A percentile compares a stretch with the other conserved stretches of the same genome.
These are phyloP conservation scores for Euzophera pinguis DNA, from an alignment of 2,888 invertebrate genomes.

Conservation along the genomic window DNA sequence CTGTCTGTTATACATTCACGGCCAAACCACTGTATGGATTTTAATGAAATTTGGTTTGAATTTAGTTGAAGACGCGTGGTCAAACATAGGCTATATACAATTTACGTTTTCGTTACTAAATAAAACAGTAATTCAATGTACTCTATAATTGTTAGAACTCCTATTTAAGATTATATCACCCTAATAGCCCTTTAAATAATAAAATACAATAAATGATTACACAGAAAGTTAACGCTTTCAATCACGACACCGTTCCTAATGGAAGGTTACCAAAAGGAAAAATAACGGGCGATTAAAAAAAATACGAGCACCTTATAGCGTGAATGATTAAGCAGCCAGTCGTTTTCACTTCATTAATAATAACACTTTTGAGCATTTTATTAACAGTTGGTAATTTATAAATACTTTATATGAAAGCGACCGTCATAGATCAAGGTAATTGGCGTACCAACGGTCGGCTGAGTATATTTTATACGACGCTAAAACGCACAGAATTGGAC, in stretches of 20 bases:
- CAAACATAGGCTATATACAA: no score
- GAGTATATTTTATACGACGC: slow-evolving; percentile 52
- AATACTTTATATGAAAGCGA: slow-evolving; percentile 60
- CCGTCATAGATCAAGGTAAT: slow-evolving; percentile 71
- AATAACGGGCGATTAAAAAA: slow-evolving; percentile 14
- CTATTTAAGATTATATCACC: background rate
- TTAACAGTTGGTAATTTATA: slow-evolving; percentile 66
- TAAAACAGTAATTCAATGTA: no score
- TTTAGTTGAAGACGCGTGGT: no score
- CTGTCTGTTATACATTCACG: no score
- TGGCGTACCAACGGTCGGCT: slow-evolving; percentile 56
- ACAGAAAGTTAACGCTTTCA: slow-evolving; percentile 9
- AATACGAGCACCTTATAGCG: slow-evolving; percentile 22
- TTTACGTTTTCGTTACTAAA: no score
- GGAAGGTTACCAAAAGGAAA: slow-evolving; percentile 8
- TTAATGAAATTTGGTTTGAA: no score
- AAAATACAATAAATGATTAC: slow-evolving; percentile 11
- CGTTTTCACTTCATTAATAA: slow-evolving; percentile 71
- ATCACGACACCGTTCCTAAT: slow-evolving; percentile 12
- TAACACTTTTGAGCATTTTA: slow-evolving; percentile 66
- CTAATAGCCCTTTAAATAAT: slow-evolving; percentile 4
- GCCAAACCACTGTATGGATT: no score
- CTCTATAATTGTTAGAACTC: no score
- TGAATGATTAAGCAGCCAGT: slow-evolving; percentile 56
- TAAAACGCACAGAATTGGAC: slow-evolving; percentile 48